Percentiles rank a stretch among this genome's conserved stretches.
phyloP scores from a whole-genome alignment of 1,140 invertebrate species.

The Atta texana region DNA sequence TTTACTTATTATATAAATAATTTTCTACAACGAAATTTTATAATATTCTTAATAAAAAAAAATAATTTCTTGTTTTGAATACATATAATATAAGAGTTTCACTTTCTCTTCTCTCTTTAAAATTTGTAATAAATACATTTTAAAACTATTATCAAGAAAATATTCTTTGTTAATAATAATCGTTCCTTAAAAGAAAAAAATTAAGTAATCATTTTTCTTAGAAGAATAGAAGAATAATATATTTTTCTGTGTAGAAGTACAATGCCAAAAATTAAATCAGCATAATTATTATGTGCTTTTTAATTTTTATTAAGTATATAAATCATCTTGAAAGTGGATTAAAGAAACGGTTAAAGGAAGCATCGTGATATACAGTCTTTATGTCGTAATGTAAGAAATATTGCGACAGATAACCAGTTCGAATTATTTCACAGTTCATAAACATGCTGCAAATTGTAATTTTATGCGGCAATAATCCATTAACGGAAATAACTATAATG shows the following conservation, averaged over 20 bases:
- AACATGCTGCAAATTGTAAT: neutral
- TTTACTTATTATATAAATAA: too few relatives aligned
- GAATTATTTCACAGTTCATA: slow-evolving; percentile 25
- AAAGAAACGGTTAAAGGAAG: neutral
- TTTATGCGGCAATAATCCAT: slow-evolving; percentile 24
- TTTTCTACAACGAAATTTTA: too few relatives aligned
- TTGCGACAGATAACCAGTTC: neutral
- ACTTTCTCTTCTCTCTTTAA: too few relatives aligned
- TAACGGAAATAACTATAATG: slow-evolving; percentile 38
- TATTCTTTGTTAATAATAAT: too few relatives aligned
- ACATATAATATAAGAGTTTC: too few relatives aligned
- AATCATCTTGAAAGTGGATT: neutral
- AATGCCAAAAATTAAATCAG: neutral
- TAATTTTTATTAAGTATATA: neutral
- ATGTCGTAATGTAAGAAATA: neutral
- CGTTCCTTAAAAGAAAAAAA: too few relatives aligned
- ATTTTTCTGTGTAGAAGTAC: neutral
- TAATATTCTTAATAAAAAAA: too few relatives aligned
- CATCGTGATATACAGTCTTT: neutral
- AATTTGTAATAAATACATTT: too few relatives aligned
- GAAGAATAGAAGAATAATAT: too few relatives aligned
- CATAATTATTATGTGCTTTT: neutral
- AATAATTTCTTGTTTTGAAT: too few relatives aligned
- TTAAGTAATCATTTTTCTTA: too few relatives aligned
- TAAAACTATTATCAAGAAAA: too few relatives aligned